Evolutionary conservation across 2,113 vertebrate genomes (phyloP).

Genomic region (Otus sunia): DNA sequence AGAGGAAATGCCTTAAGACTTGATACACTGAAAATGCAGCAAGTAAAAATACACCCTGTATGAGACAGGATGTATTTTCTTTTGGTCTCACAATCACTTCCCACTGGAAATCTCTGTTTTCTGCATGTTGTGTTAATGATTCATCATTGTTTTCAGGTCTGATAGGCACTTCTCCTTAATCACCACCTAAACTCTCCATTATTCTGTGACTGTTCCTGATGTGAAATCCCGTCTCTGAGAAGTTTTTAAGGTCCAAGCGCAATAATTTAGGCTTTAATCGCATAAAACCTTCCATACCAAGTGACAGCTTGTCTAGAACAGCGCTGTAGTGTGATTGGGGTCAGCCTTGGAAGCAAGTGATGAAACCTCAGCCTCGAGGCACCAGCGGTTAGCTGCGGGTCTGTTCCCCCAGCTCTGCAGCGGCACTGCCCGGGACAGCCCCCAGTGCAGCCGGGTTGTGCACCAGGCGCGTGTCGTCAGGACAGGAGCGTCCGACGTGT

Average conservation of each 20-base stretch:
- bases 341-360: background rate
- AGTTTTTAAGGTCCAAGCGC: background rate
- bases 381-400: fast-evolving
- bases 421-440: background rate
- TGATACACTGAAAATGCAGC: background rate
- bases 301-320: background rate
- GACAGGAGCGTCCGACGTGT: fast-evolving
- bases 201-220: background rate
- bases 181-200: background rate
- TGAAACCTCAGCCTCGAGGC: background rate
- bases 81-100: background rate
- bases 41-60: background rate
- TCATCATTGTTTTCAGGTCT: background rate
- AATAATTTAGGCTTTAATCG: background rate
- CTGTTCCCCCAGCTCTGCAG: background rate
- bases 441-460: background rate
- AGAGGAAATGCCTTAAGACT: background rate
- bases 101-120: background rate
- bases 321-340: no score
- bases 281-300: background rate
- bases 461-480: fast-evolving
- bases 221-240: background rate
- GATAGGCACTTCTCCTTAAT: background rate
- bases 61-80: background rate
- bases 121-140: background rate